These are phyloP conservation scores for Philaenus spumarius DNA, from an alignment of 1,140 invertebrate species.

Conservation along the genomic window DNA sequence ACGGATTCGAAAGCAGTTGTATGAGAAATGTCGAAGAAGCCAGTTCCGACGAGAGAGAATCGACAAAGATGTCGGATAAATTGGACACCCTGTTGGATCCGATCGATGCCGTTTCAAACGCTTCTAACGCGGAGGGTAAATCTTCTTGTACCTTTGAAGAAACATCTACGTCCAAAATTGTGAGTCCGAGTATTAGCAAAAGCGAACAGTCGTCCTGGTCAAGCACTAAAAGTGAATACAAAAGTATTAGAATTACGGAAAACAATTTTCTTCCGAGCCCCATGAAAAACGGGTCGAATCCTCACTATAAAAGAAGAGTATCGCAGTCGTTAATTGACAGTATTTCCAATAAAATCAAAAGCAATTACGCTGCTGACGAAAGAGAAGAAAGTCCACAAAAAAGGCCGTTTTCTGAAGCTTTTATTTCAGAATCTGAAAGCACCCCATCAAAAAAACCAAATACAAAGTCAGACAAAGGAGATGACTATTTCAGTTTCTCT, in stretches of 20 bases:
- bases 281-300: background rate
- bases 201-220: background rate
- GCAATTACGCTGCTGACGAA: background rate
- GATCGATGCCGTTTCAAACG: background rate
- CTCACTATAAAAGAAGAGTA: constrained; percentile 2
- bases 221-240: background rate
- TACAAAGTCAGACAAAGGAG: background rate
- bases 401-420: constrained; percentile 1
- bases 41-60: background rate
- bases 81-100: background rate
- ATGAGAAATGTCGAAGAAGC: constrained; percentile 4
- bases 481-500: background rate
- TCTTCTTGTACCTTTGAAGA: background rate
- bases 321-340: background rate
- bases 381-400: background rate
- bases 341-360: background rate
- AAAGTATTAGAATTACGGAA: background rate
- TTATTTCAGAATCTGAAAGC: background rate
- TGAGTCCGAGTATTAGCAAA: background rate
- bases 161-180: background rate
- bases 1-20: background rate
- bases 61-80: background rate
- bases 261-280: background rate
- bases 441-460: background rate
- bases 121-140: background rate